Conservation (phyloP, 2,113 vertebrate genomes). For the Globicephala melas region DNA sequence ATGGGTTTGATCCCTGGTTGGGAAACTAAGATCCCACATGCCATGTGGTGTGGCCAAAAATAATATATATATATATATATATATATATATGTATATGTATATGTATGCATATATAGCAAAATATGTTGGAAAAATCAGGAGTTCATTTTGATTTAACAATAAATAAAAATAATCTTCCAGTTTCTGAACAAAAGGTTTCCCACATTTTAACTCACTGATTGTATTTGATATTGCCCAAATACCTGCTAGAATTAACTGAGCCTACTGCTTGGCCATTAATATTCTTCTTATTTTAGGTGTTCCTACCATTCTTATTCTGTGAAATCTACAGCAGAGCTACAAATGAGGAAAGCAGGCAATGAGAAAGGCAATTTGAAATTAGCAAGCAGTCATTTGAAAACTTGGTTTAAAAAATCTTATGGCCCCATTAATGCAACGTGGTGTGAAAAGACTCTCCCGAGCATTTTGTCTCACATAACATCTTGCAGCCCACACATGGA, state of each 20-base stretch:
- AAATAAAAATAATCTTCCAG: not conserved
- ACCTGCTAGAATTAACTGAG: not conserved
- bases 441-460: conserved; percentile 37
- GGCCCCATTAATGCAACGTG: conserved; percentile 19
- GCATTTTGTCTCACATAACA: conserved; percentile 35
- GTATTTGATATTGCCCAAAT: not conserved
- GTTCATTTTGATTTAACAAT: not conserved
- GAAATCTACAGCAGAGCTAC: not conserved
- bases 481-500: not conserved
- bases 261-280: not conserved
- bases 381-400: conserved; percentile 56
- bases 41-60: not conserved
- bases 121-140: not conserved
- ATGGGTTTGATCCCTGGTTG: not conserved
- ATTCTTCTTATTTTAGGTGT: not conserved
- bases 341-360: not conserved
- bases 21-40: not conserved
- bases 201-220: not conserved
- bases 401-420: conserved; percentile 31
- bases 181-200: not conserved
- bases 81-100: too few relatives aligned
- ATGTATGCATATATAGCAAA: not conserved
- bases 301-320: not conserved
- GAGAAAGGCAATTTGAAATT: conserved; percentile 50
- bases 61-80: not conserved